These are phyloP conservation scores for Grantiella picta DNA, from an alignment of 2,113 vertebrate genomes.

Conservation along the genomic window DNA sequence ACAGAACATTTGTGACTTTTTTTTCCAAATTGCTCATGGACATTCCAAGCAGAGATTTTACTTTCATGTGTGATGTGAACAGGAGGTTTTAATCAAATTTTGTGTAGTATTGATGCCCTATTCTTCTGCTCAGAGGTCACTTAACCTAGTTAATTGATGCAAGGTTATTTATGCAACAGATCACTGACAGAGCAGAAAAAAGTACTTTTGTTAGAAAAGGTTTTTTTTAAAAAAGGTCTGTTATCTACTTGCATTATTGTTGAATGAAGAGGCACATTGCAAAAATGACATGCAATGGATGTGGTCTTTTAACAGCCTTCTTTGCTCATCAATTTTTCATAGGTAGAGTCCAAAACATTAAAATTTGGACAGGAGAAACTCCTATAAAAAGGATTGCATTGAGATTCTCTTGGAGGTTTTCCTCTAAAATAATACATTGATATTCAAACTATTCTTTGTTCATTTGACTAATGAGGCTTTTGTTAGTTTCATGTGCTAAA, in stretches of 20 bases:
- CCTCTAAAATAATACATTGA: constrained; percentile 46
- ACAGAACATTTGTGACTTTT: not conserved
- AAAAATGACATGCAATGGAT: not conserved
- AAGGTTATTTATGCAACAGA: not conserved
- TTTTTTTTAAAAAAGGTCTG: not conserved
- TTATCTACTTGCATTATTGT: not conserved
- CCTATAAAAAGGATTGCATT: not conserved
- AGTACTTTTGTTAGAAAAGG: not conserved
- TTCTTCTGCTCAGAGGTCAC: not conserved
- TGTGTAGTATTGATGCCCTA: not conserved
- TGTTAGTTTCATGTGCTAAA: constrained; percentile 63
- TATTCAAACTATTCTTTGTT: constrained; percentile 57
- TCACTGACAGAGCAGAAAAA: not conserved
- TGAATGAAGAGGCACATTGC: not conserved
- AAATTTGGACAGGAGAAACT: constrained; percentile 28
- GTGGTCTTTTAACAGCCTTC: constrained; percentile 25
- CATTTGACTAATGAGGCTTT: constrained; percentile 54
- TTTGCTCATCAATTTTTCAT: constrained; percentile 50
- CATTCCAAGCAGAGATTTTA: not conserved
- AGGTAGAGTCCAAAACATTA: not conserved
- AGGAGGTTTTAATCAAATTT: not conserved
- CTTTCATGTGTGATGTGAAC: not conserved
- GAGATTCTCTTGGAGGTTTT: constrained; percentile 36
- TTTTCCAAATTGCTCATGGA: not conserved
- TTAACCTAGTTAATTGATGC: constrained; percentile 3